Evolutionary conservation across 2,113 vertebrate genomes (phyloP).

Genomic region (Hippolais icterina): DNA sequence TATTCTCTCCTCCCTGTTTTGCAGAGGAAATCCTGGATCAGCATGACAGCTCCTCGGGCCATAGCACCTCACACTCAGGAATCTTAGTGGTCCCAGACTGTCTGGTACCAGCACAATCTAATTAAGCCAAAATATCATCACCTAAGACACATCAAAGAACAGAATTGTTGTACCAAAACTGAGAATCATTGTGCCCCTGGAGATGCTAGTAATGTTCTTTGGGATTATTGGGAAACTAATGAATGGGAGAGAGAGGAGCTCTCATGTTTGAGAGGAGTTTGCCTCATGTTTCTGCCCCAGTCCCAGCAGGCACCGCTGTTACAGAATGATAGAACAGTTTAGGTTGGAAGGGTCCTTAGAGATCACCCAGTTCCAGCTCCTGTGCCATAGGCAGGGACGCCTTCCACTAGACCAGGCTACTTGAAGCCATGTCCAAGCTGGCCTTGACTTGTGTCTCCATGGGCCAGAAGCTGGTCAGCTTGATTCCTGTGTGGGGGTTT

Average conservation of each 20-base stretch:
- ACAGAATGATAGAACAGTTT: background rate
- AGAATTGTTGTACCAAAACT: background rate
- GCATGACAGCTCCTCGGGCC: background rate
- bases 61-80: background rate
- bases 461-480: background rate
- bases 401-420: background rate
- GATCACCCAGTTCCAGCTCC: background rate
- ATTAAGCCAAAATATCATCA: background rate
- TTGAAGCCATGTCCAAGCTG: background rate
- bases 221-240: background rate
- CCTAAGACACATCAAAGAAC: background rate
- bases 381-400: accelerated
- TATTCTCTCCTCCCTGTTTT: background rate
- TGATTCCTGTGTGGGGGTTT: background rate
- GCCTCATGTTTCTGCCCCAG: background rate
- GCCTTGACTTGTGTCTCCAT: background rate
- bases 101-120: background rate
- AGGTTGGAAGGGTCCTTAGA: background rate
- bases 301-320: accelerated
- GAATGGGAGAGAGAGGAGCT: background rate
- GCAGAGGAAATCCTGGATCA: background rate
- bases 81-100: background rate
- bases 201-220: background rate
- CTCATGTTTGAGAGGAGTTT: too few species aligned
- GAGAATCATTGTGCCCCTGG: background rate